Conservation (phyloP, 2,113 vertebrate genomes). For the Alexandromys fortis region DNA sequence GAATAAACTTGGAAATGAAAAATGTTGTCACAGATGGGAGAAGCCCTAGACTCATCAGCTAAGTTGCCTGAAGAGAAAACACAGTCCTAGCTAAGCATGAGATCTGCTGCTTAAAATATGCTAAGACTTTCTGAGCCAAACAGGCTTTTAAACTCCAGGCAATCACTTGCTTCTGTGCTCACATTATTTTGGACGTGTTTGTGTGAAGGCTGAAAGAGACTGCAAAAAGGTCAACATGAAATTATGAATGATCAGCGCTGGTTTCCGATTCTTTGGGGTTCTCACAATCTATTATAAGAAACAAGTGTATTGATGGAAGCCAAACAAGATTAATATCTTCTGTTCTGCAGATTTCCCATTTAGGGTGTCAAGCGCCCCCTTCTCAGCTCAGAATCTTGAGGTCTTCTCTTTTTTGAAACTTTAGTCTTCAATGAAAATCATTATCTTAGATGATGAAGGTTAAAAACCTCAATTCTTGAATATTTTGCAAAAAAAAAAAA, state of each 20-base stretch:
- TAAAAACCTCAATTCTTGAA: not conserved
- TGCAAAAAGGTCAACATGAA: not conserved
- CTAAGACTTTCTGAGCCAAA: slow-evolving; percentile 56
- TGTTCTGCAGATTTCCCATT: not conserved
- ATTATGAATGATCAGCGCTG: slow-evolving; percentile 11
- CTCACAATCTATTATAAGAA: not conserved
- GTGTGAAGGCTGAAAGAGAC: slow-evolving; percentile 45
- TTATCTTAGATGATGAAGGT: not conserved
- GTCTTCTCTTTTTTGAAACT: not conserved
- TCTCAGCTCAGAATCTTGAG: not conserved
- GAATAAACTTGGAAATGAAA: slow-evolving; percentile 71
- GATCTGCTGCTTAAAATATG: slow-evolving; percentile 65
- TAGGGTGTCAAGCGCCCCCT: not conserved
- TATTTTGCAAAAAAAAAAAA: slow-evolving; percentile 22
- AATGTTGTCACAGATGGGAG: slow-evolving; percentile 67
- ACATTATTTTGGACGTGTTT: not conserved
- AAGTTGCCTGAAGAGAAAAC: slow-evolving; percentile 74
- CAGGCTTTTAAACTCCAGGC: slow-evolving; percentile 47
- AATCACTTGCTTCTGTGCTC: slow-evolving; percentile 34
- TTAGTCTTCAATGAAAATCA: slow-evolving; percentile 29
- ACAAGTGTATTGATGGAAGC: slow-evolving; percentile 5
- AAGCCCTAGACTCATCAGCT: slow-evolving; percentile 66
- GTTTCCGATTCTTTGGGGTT: slow-evolving; percentile 37
- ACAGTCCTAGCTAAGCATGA: slow-evolving; percentile 63
- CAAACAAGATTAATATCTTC: slow-evolving; percentile 14